Evolutionary conservation across 2,797 vertebrate species (phyloP).

Genomic region (Phrynocephalus forsythii): DNA sequence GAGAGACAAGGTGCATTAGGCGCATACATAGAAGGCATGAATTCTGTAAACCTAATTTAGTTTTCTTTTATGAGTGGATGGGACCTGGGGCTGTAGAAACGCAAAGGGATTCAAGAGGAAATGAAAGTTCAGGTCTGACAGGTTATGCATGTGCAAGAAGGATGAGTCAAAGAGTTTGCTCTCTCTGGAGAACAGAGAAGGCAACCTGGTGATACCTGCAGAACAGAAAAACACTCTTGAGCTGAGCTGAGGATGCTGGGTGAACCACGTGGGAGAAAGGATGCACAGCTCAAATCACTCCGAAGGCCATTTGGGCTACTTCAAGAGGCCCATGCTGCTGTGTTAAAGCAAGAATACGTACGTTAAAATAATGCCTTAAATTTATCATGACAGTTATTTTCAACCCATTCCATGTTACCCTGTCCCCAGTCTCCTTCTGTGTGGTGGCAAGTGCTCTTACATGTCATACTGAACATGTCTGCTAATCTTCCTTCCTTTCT

Average conservation of each 20-base stretch:
- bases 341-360: neutral
- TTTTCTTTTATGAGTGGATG: conserved; percentile 37
- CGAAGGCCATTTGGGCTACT: neutral
- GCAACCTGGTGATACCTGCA: neutral
- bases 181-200: conserved; percentile 26
- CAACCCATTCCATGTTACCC: neutral
- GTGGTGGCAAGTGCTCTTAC: too few species aligned
- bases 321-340: neutral
- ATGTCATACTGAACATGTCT: neutral
- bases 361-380: neutral
- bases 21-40: conserved; percentile 22
- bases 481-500: neutral
- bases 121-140: conserved; percentile 39
- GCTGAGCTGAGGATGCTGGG: neutral
- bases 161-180: conserved; percentile 6
- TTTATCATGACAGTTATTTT: neutral
- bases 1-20: conserved; percentile 39
- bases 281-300: neutral
- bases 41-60: conserved; percentile 40
- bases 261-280: too few species aligned
- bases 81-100: conserved; percentile 33
- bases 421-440: neutral
- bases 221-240: neutral
- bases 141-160: conserved; percentile 17
- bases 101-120: conserved; percentile 30